Evolutionary conservation across 2,888 invertebrate species (phyloP).

Genomic region (Nemotelus pantherinus): DNA sequence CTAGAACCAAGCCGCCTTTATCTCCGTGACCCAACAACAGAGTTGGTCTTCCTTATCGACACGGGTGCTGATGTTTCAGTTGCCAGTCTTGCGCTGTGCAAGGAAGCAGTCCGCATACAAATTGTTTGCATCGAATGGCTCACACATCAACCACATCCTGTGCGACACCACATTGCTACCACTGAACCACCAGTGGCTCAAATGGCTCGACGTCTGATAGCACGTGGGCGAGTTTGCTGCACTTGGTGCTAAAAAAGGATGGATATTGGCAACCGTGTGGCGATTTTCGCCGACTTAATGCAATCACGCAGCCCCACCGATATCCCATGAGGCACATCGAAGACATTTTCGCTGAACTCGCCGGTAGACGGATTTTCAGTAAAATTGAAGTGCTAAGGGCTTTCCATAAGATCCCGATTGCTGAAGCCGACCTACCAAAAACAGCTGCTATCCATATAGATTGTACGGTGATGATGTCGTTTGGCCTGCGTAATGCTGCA

Average conservation of each 20-base stretch:
- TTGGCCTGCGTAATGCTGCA: slow-evolving; percentile 14
- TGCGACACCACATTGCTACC: too few relatives aligned
- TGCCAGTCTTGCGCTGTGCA: too few relatives aligned
- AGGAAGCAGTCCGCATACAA: too few relatives aligned
- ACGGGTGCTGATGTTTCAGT: too few relatives aligned
- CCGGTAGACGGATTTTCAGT: neutral
- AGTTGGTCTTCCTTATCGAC: too few relatives aligned
- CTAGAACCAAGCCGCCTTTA: too few relatives aligned
- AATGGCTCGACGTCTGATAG: neutral
- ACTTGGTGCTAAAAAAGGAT: neutral
- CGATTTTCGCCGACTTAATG: neutral
- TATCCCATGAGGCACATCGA: slow-evolving; percentile 7
- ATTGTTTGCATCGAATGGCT: too few relatives aligned
- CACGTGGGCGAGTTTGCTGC: neutral
- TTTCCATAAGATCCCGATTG: slow-evolving; percentile 13
- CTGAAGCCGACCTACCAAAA: neutral
- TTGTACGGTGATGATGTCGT: neutral
- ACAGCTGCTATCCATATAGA: neutral
- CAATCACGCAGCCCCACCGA: slow-evolving; percentile 1
- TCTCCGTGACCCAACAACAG: too few relatives aligned
- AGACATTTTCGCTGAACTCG: neutral
- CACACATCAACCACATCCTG: too few relatives aligned
- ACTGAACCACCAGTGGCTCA: too few relatives aligned
- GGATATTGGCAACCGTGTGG: neutral
- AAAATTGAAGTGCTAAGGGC: slow-evolving; percentile 17